A percentile compares a stretch with the other conserved stretches of the same genome.
Evolutionary conservation across 37 sponge, comb jelly and placozoan species (phyloP).

Genomic region (Aphrocallistes beatrix): DNA sequence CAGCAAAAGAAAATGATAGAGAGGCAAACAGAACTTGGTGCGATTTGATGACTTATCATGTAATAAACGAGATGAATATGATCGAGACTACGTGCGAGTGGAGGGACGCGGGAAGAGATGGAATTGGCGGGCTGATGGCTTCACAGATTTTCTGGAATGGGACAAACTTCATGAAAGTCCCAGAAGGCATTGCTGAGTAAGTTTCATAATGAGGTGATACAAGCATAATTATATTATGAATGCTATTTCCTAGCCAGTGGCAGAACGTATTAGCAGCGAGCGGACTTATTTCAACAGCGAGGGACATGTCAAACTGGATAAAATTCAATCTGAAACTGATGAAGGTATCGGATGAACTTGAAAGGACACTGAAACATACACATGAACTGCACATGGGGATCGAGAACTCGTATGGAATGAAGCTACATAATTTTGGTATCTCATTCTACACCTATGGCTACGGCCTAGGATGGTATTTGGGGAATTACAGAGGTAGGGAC

Average conservation of each 20-base stretch:
- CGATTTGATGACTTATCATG: neutral
- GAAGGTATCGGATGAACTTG: no score
- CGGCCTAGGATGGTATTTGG: neutral
- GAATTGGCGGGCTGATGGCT: neutral
- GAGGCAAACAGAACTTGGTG: neutral
- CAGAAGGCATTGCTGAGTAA: neutral
- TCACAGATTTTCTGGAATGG: neutral
- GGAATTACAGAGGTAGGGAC: neutral
- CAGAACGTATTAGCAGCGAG: neutral
- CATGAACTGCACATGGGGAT: neutral
- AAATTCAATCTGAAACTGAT: neutral
- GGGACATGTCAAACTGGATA: neutral
- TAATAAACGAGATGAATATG: neutral
- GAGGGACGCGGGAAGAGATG: neutral
- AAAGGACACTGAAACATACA: neutral
- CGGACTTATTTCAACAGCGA: neutral
- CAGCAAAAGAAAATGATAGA: neutral
- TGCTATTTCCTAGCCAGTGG: neutral
- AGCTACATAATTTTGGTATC: neutral
- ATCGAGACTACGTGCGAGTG: neutral
- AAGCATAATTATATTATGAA: neutral
- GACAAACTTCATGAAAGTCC: neutral
- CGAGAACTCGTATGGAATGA: neutral
- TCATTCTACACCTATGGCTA: conserved; percentile 7
- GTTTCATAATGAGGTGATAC: neutral